Conservation (phyloP, 2,113 vertebrate genomes). For the Tychaedon coryphoeus region DNA sequence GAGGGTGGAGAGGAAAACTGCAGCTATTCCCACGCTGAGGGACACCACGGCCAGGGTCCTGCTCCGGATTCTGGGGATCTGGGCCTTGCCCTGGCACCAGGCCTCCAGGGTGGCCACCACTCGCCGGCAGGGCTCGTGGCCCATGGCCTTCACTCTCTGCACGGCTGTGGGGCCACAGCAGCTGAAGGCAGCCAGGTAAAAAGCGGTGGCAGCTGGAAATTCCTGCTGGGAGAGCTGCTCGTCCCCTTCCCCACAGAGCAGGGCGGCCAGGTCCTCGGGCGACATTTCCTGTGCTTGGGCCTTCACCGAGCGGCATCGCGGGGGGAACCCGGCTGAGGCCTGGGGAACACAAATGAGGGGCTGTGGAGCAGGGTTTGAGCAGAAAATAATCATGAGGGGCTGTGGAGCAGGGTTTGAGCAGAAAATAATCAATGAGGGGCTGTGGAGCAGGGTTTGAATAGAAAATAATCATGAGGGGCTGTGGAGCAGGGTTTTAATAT, state of each 20-base stretch:
- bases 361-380: neutral
- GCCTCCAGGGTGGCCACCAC: constrained; percentile 78
- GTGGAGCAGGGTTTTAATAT: fast-evolving
- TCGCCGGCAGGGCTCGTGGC: neutral
- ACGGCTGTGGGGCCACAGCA: constrained; percentile 73
- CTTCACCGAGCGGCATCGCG: neutral
- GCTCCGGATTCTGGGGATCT: constrained; percentile 67
- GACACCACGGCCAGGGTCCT: constrained; percentile 48
- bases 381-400: neutral
- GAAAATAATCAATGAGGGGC: fast-evolving
- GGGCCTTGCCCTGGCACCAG: constrained; percentile 72
- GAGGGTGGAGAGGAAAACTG: constrained; percentile 83
- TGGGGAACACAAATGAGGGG: neutral
- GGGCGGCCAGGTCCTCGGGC: constrained; percentile 57
- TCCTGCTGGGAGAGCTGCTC: constrained; percentile 70
- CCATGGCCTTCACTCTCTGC: constrained; percentile 70
- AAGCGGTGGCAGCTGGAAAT: constrained; percentile 68
- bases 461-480: neutral
- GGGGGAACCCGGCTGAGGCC: fast-evolving
- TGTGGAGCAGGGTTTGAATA: fast-evolving
- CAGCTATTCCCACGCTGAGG: constrained; percentile 78
- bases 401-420: fast-evolving
- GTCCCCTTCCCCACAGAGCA: constrained; percentile 82
- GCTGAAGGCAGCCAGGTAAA: constrained; percentile 86
- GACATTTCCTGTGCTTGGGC: constrained; percentile 33